Base-by-base conservation (phyloP, 2,888 invertebrate species). In the Platerodrilus igneus region DNA sequence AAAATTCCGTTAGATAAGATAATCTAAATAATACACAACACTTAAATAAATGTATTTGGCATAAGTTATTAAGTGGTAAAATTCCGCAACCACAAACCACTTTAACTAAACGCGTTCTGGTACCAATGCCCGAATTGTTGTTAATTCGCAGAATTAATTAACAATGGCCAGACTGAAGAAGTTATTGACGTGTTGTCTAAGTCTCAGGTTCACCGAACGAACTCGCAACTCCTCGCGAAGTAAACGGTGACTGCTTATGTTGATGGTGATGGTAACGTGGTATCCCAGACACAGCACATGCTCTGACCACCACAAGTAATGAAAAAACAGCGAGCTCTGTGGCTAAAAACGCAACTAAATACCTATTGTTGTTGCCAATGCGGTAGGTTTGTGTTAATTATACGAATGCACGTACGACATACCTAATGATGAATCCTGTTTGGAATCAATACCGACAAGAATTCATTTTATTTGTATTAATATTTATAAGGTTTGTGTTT, bases 261-360 rank as follows among this genome's bases (percentile, higher is more conserved):
- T 31, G 37, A 33, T 51, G 48, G 48, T 43, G 48, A 44, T 44
- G 40, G 39, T 40, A 40, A 39, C n/a, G n/a, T n/a, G n/a, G n/a
- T n/a, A n/a, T n/a, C n/a, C n/a, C n/a, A n/a, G n/a, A n/a, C 20
- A 29, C 28, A 44, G 49, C 48, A 48, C 50, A 50, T 43, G 51
- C 46, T 41, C 45, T 44, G 47, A 41, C 48, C 50, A 46, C 49
- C 41, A 45, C 46, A 47, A 49, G 37, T 37, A 41, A 41, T 41
- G 43, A 41, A 51, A 50, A 49, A 49, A 47, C 37, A 48, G 49
- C 49, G 39, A 42, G 37, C 51, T 43, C 34, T 40, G 52, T 49
- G 49, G 50, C 33, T 47, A 35, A 44, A 43, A 48, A 48, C 42
- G 42, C 39, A 50, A 53, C 51, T 52, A 50, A 53, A 48, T 42